Evolutionary conservation across 2,113 vertebrate genomes (phyloP).

Genomic region (Gobius niger): DNA sequence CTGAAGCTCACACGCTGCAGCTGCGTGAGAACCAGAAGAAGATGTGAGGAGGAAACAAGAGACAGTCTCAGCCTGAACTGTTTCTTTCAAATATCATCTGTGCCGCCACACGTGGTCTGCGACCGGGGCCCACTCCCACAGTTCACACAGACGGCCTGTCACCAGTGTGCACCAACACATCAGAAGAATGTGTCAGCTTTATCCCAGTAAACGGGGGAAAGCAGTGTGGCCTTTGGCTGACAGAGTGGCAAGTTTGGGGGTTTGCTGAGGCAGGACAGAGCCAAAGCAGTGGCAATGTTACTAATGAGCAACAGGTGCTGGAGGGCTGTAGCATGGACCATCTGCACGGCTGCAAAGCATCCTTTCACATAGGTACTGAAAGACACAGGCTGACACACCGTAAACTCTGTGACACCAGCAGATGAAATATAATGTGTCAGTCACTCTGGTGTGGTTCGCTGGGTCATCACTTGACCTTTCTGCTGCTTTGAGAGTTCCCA

Average conservation of each 20-base stretch:
- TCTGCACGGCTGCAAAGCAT: slow-evolving; percentile 58
- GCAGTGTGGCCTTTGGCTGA: slow-evolving; percentile 36
- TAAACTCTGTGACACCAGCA: slow-evolving; percentile 59
- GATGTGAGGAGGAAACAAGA: slow-evolving; percentile 6
- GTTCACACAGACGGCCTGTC: slow-evolving; percentile 57
- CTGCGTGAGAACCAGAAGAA: slow-evolving; percentile 2
- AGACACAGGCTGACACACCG: slow-evolving; percentile 56
- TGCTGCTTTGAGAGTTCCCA: slow-evolving; percentile 60
- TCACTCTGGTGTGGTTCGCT: slow-evolving; percentile 45
- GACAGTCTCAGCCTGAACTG: not conserved
- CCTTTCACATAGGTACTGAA: slow-evolving; percentile 40
- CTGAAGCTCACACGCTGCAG: not conserved
- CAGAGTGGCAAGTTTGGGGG: slow-evolving; percentile 25
- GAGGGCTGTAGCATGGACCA: slow-evolving; percentile 57
- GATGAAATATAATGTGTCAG: slow-evolving; percentile 65
- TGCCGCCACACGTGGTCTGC: not conserved
- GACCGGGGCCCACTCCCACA: slow-evolving; percentile 42
- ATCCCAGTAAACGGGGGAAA: slow-evolving; percentile 46
- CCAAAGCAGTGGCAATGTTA: slow-evolving; percentile 61
- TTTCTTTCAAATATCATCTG: slow-evolving; percentile 20
- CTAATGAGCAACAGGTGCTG: slow-evolving; percentile 76
- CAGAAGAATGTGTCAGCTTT: slow-evolving; percentile 66
- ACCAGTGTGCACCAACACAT: slow-evolving; percentile 45
- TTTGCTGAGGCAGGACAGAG: slow-evolving; percentile 45
- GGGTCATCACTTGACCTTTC: slow-evolving; percentile 66